Conservation (phyloP, 2,888 invertebrate species). For the Thymelicus lineola region DNA sequence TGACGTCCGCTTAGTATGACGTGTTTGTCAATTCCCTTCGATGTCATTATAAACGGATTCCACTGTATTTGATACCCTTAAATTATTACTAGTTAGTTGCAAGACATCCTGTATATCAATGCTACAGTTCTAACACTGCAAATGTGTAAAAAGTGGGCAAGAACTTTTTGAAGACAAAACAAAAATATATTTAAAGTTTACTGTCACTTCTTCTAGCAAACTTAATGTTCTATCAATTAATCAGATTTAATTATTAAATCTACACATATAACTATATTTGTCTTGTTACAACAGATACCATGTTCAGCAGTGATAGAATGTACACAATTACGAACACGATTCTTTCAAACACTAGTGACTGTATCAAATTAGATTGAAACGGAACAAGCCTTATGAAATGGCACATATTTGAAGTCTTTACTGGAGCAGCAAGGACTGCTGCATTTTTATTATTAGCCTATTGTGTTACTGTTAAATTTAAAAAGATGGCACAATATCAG, state of each 20-base stretch:
- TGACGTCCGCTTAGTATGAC: no score
- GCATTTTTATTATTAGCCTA: conserved; percentile 13
- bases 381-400: neutral
- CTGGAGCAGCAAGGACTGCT: neutral
- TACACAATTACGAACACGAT: neutral
- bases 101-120: neutral
- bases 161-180: neutral
- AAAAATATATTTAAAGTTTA: neutral
- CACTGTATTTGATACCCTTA: no score
- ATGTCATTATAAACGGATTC: no score
- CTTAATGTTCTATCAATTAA: no score
- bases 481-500: conserved; percentile 55
- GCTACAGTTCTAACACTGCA: neutral
- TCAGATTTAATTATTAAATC: no score
- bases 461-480: conserved; percentile 40
- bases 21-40: no score
- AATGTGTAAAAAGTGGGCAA: neutral
- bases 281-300: neutral
- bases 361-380: neutral
- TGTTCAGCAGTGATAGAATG: neutral
- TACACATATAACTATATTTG: no score
- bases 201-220: no score
- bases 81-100: no score
- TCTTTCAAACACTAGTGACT: neutral
- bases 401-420: neutral